Evolutionary conservation across 2,888 invertebrate genomes (phyloP).

Genomic region (Lepidocyrtinus sp.): DNA sequence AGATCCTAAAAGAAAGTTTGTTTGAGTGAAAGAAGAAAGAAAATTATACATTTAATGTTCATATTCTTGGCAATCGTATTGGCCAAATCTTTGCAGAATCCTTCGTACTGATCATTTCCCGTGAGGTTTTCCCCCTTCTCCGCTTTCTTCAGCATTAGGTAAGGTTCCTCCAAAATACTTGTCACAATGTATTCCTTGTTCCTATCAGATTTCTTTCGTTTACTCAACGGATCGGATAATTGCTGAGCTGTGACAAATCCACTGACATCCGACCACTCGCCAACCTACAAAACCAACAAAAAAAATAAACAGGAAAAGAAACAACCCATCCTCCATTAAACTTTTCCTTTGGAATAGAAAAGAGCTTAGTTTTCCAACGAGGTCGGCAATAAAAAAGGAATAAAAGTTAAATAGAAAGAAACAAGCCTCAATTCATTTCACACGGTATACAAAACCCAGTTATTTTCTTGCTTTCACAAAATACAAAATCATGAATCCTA

Average conservation of each 20-base stretch:
- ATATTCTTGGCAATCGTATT: slow-evolving; percentile 80
- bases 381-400: too few relatives aligned
- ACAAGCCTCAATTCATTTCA: slow-evolving; percentile 50
- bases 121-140: slow-evolving; percentile 79
- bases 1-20: slow-evolving; percentile 9
- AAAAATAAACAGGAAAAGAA: slow-evolving; percentile 4
- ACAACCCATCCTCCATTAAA: background rate
- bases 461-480: background rate
- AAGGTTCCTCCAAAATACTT: slow-evolving; percentile 89
- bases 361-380: too few relatives aligned
- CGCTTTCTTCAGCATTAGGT: slow-evolving; percentile 83
- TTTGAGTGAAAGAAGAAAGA: background rate
- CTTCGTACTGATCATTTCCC: slow-evolving; percentile 83
- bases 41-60: slow-evolving; percentile 85
- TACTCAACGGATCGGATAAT: slow-evolving; percentile 48
- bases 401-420: slow-evolving; percentile 8
- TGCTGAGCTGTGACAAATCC: slow-evolving; percentile 63
- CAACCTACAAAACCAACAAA: slow-evolving; percentile 49
- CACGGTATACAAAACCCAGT: slow-evolving; percentile 20
- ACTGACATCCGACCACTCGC: slow-evolving; percentile 65
- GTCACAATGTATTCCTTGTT: slow-evolving; percentile 92
- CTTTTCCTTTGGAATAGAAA: too few relatives aligned
- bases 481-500: background rate
- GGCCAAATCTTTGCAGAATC: slow-evolving; percentile 85
- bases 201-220: slow-evolving; percentile 75